These are phyloP conservation scores for Gnathonemus longibarbis DNA, from an alignment of 2,113 vertebrate genomes.

Conservation along the genomic window DNA sequence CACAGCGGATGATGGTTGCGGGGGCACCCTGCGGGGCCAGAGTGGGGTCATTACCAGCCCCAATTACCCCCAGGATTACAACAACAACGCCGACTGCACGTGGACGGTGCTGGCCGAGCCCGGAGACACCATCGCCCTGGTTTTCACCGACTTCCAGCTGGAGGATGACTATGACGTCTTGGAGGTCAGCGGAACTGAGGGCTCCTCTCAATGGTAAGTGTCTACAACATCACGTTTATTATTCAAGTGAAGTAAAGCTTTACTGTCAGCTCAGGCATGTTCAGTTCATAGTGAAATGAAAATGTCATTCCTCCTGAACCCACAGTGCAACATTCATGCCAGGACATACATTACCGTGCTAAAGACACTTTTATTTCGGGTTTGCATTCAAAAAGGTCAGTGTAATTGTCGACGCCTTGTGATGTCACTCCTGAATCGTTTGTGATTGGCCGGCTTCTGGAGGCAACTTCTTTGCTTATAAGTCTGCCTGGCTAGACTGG, in stretches of 20 bases:
- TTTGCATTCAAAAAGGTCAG: neutral
- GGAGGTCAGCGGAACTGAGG: constrained; percentile 92
- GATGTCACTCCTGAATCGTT: neutral
- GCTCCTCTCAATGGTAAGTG: constrained; percentile 90
- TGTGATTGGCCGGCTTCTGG: neutral
- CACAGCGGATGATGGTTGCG: constrained; percentile 89
- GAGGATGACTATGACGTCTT: constrained; percentile 93
- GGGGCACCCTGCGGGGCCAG: constrained; percentile 87
- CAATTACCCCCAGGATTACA: constrained; percentile 88
- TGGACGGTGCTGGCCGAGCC: constrained; percentile 96
- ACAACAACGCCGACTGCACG: constrained; percentile 93
- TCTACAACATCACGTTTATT: neutral
- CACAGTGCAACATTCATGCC: neutral
- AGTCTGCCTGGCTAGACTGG: neutral
- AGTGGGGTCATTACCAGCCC: constrained; percentile 93
- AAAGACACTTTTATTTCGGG: neutral
- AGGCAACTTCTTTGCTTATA: neutral
- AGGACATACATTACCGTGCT: neutral
- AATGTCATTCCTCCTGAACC: neutral
- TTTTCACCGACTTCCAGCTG: constrained; percentile 93
- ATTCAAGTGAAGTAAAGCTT: neutral
- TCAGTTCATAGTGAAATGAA: neutral
- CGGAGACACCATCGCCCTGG: constrained; percentile 93
- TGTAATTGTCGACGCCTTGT: neutral
- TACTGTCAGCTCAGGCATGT: neutral